phyloP scores from a whole-genome alignment of 2,888 invertebrate genomes.

The Acrobasis consociella region DNA sequence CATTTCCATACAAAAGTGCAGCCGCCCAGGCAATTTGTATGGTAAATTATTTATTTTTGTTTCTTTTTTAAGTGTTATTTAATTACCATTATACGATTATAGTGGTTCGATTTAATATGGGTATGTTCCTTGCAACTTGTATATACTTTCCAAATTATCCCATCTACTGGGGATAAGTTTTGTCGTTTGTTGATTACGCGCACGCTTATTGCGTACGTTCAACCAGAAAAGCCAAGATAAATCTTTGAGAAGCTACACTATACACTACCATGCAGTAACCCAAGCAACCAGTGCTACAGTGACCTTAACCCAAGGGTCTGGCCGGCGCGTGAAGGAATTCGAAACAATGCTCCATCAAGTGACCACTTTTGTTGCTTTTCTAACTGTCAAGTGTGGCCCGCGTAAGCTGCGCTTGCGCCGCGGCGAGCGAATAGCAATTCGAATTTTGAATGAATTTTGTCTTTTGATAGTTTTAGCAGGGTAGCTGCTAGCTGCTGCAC shows the following conservation, averaged over 20 bases:
- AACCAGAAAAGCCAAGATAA: conserved; percentile 4
- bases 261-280: not conserved
- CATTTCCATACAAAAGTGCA: no score
- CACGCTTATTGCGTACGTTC: not conserved
- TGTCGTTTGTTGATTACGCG: not conserved
- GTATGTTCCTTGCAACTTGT: no score
- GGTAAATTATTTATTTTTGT: no score
- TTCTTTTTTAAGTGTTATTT: no score
- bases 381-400: conserved; percentile 43
- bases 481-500: not conserved
- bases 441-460: conserved; percentile 3
- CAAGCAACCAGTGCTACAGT: conserved; percentile 35
- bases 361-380: conserved; percentile 53
- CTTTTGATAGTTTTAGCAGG: not conserved
- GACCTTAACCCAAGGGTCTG: conserved; percentile 58
- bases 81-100: no score
- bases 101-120: no score
- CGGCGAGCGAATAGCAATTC: conserved; percentile 29
- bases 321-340: conserved; percentile 71
- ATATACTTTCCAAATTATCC: no score
- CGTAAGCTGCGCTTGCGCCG: not conserved
- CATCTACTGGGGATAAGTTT: no score
- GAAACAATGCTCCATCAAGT: conserved; percentile 73
- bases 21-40: no score
- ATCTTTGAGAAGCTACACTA: not conserved